phyloP scores from a whole-genome alignment of 1,140 invertebrate genomes.

The Brachionus asplanchnoidis region DNA sequence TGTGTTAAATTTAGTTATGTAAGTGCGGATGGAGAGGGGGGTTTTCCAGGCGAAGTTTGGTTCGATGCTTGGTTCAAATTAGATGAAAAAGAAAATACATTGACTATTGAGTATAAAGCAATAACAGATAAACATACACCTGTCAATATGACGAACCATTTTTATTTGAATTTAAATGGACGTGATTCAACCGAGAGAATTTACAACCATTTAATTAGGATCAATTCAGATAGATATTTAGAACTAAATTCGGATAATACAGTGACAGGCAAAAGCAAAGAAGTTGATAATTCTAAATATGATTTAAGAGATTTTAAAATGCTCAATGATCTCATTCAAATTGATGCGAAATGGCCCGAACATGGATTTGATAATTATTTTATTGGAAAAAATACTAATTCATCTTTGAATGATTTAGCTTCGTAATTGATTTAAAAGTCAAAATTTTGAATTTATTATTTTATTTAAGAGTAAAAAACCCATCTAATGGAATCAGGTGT shows the following conservation, averaged over 20 bases:
- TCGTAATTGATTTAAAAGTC: neutral
- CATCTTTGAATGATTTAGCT: constrained; percentile 46
- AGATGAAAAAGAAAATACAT: constrained; percentile 62
- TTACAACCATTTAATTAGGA: constrained; percentile 65
- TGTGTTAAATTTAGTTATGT: constrained; percentile 65
- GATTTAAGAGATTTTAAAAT: constrained; percentile 65
- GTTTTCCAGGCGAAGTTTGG: constrained; percentile 69
- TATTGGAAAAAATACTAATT: constrained; percentile 59
- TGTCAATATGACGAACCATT: constrained; percentile 84
- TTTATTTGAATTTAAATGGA: constrained; percentile 87
- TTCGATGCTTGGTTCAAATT: constrained; percentile 68
- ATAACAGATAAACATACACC: constrained; percentile 71
- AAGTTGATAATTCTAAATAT: constrained; percentile 64
- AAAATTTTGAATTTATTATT: neutral
- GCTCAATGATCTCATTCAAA: constrained; percentile 53
- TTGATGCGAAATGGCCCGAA: constrained; percentile 49
- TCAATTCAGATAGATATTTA: constrained; percentile 73
- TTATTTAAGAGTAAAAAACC: neutral
- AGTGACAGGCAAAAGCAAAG: constrained; percentile 63
- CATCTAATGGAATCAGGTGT: constrained; percentile 52
- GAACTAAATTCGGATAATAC: constrained; percentile 69
- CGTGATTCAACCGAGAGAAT: constrained; percentile 58
- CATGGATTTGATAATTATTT: constrained; percentile 74
- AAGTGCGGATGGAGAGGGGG: constrained; percentile 76
- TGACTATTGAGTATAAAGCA: constrained; percentile 69